Conservation (phyloP, 1,140 invertebrate genomes). For the Hormaphis cornu region DNA sequence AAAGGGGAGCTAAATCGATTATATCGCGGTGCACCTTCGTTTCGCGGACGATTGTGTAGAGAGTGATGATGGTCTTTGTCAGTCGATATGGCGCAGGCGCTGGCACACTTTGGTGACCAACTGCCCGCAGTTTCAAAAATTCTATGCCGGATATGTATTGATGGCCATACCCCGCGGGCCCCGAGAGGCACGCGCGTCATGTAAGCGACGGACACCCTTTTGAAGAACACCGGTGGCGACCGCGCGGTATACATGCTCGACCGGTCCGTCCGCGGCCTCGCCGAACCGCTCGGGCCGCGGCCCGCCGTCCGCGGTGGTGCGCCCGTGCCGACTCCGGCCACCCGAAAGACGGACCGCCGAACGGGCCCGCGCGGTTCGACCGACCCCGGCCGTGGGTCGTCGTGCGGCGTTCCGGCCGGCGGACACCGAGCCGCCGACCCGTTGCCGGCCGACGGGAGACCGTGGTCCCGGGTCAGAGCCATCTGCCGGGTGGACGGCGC, state of each 20-base stretch:
- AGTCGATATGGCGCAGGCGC: conserved; percentile 42
- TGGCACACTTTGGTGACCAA: conserved; percentile 46
- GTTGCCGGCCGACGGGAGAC: background rate
- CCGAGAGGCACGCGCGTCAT: conserved; percentile 32
- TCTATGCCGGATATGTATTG: conserved; percentile 59
- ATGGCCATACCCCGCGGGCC: conserved; percentile 54
- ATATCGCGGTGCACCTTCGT: too few relatives aligned
- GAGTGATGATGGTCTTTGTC: too few relatives aligned
- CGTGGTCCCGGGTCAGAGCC: background rate
- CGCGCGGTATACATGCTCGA: background rate
- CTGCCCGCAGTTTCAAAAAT: conserved; percentile 50
- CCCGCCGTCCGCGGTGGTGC: background rate
- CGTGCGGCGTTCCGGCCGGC: background rate
- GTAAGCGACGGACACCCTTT: conserved; percentile 20
- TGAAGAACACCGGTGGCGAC: fast-evolving
- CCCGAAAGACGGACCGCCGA: too few relatives aligned
- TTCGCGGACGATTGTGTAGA: too few relatives aligned
- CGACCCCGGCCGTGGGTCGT: too few relatives aligned
- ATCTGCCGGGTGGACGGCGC: background rate
- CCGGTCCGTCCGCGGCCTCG: too few relatives aligned
- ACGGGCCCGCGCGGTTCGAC: too few relatives aligned
- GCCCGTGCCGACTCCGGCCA: too few relatives aligned
- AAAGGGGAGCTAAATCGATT: too few relatives aligned
- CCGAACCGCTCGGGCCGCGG: background rate
- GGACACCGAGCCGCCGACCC: background rate